Conservation (phyloP, 2,797 vertebrate genomes). For the Remorina albescens region DNA sequence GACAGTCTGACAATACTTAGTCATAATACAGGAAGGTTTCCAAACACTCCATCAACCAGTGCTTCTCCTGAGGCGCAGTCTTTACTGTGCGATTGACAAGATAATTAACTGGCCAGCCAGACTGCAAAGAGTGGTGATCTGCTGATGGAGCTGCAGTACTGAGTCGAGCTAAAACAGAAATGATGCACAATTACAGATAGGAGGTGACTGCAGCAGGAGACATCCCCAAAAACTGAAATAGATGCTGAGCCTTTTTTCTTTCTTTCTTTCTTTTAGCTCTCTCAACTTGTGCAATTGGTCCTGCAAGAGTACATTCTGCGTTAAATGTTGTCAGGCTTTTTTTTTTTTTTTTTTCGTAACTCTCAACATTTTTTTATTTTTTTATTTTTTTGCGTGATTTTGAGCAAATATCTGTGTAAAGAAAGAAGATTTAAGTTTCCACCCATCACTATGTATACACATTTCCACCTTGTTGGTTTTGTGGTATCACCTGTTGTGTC, state of each 20-base stretch:
- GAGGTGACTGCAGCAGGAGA: not conserved
- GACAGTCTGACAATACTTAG: not conserved
- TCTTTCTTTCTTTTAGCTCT: not conserved
- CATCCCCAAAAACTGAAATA: not conserved
- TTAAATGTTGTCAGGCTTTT: not conserved
- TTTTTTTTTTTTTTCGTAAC: no score
- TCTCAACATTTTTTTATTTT: not conserved
- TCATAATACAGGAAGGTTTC: conserved; percentile 20
- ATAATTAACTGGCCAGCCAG: conserved; percentile 41
- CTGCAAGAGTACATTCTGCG: not conserved
- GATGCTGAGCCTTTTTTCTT: not conserved
- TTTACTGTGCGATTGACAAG: conserved; percentile 31
- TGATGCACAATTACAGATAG: not conserved
- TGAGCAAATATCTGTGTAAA: no score
- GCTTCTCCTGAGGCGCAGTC: conserved; percentile 13
- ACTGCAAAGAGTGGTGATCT: conserved; percentile 23
- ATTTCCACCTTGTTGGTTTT: no score
- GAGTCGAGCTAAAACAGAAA: conserved; percentile 15
- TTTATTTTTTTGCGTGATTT: not conserved
- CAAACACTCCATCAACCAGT: conserved; percentile 12
- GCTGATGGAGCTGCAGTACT: conserved; percentile 20
- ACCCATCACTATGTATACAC: not conserved
- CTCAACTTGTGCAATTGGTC: not conserved
- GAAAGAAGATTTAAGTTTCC: not conserved
- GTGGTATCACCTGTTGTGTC: no score